A percentile compares a stretch with the other conserved stretches of the same genome.
These are phyloP conservation scores for Tetragnatha versicolor DNA, from an alignment of 1,140 invertebrate species.

Conservation along the genomic window DNA sequence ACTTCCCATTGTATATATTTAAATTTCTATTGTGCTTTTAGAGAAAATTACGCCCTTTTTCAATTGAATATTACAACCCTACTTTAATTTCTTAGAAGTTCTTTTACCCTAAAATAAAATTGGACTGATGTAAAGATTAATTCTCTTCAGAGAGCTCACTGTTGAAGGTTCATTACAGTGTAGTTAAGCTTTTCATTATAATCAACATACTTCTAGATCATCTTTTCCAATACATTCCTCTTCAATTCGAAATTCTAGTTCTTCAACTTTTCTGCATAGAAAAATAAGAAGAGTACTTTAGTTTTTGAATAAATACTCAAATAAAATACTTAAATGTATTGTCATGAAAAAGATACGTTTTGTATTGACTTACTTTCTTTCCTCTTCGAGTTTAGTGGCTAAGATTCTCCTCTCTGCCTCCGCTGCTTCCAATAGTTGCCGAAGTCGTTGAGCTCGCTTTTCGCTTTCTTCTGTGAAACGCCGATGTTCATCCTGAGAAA, in stretches of 20 bases:
- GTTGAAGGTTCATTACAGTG: too few species aligned
- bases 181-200: too few species aligned
- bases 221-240: slow-evolving; percentile 82
- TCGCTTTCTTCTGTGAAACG: slow-evolving; percentile 67
- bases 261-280: slow-evolving; percentile 78
- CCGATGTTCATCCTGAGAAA: slow-evolving; percentile 47
- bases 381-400: slow-evolving; percentile 78
- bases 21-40: too few species aligned
- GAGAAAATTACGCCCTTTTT: too few species aligned
- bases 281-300: background rate
- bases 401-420: slow-evolving; percentile 75
- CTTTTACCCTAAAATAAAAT: too few species aligned
- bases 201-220: slow-evolving; percentile 76
- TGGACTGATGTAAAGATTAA: too few species aligned
- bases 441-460: slow-evolving; percentile 63
- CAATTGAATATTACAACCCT: too few species aligned
- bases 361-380: slow-evolving; percentile 67
- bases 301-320: background rate
- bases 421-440: slow-evolving; percentile 67
- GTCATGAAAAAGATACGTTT: background rate
- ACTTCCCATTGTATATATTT: too few species aligned
- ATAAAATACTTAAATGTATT: slow-evolving; percentile 20
- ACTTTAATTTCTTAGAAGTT: too few species aligned
- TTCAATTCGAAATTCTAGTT: slow-evolving; percentile 88
- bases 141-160: too few species aligned